Evolutionary conservation across 2,113 vertebrate species (phyloP), one percentile per base, ranked within the genome.

Genomic region (Telmatochromis sp.): DNA sequence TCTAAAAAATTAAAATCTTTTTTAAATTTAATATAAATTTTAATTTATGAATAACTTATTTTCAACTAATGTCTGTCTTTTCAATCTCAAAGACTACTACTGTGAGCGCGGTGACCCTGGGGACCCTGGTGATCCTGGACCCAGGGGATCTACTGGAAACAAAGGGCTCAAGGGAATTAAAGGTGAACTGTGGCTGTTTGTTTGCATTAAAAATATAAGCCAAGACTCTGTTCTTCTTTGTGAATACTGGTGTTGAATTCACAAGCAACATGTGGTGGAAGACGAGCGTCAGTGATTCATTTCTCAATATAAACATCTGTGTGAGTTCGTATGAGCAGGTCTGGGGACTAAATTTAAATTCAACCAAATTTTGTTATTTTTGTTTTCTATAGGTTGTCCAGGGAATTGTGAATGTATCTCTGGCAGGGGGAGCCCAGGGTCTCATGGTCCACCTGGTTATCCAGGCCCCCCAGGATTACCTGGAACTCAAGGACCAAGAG

Each of bases 401-500:
- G 93, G 92, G 5, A 42, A 23, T 14, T 95, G 94, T 88, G 1
- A 63, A 21, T 94, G 94, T 85, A 6, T 6, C 4, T 33, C n/a
- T 78, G 31, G 19, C 37, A 26, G 2, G 5, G 88, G 85, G 55
- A 49, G 0, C 1, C 3, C n/a, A 37, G 93, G 93, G 1, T 79
- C 35, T 3, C 85, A 87, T 82, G 95, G 95, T 81, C 90, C 65
- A 47, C 23, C 15, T 63, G 94, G 93, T 84, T 88, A 55, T 82
- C 58, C 81, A 78, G 94, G 94, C 57, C 15, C 47, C 28, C 84
- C 86, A 37, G 94, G 94, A 4, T 55, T 94, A 55, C 96, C 86
- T 78, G 97, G 97, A 54, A 75, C 81, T 2, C 91, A 95, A 51
- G 98, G 98, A 90, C 89, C 96, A n/a, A 90, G 91, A 37, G 98